phyloP scores from a whole-genome alignment of 64 coral and sea anemone genomes.

The Acropora tenuis region DNA sequence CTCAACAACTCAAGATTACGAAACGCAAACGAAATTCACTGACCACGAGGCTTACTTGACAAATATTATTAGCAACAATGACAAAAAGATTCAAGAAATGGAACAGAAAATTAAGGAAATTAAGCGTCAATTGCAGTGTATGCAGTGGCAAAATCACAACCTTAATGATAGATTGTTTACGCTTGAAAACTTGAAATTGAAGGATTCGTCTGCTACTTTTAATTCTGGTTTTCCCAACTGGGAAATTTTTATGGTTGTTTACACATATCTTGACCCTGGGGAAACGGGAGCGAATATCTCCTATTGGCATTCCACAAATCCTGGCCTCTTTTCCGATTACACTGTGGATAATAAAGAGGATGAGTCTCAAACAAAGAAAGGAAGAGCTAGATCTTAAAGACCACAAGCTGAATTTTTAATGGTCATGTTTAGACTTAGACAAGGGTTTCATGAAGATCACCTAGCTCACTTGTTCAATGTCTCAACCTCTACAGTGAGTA shows the following conservation, averaged over 20 bases:
- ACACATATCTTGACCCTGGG: slow-evolving; percentile 61
- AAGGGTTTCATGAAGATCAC: slow-evolving; percentile 52
- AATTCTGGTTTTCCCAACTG: slow-evolving; percentile 66
- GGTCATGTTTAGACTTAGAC: slow-evolving; percentile 39
- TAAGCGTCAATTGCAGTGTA: not conserved
- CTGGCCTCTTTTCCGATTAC: not conserved
- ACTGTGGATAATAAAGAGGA: not conserved
- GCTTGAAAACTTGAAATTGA: slow-evolving; percentile 6
- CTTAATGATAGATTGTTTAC: slow-evolving; percentile 42
- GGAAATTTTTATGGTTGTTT: slow-evolving; percentile 40
- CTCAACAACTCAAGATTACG: slow-evolving; percentile 5
- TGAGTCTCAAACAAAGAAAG: slow-evolving; percentile 14
- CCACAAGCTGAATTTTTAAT: slow-evolving; percentile 44
- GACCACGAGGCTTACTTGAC: not conserved
- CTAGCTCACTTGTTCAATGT: slow-evolving; percentile 44
- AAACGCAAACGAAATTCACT: slow-evolving; percentile 36
- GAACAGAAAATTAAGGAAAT: slow-evolving; percentile 20
- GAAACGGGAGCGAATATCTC: slow-evolving; percentile 46
- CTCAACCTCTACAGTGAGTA: slow-evolving; percentile 16
- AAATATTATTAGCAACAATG: slow-evolving; percentile 4
- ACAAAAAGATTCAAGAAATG: not conserved
- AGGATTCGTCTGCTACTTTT: slow-evolving; percentile 19
- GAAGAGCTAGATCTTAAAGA: slow-evolving; percentile 28
- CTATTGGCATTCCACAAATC: slow-evolving; percentile 51
- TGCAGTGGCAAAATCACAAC: not conserved